phyloP scores from a whole-genome alignment of 2,888 invertebrate genomes.

The Syrista parreyssii region DNA sequence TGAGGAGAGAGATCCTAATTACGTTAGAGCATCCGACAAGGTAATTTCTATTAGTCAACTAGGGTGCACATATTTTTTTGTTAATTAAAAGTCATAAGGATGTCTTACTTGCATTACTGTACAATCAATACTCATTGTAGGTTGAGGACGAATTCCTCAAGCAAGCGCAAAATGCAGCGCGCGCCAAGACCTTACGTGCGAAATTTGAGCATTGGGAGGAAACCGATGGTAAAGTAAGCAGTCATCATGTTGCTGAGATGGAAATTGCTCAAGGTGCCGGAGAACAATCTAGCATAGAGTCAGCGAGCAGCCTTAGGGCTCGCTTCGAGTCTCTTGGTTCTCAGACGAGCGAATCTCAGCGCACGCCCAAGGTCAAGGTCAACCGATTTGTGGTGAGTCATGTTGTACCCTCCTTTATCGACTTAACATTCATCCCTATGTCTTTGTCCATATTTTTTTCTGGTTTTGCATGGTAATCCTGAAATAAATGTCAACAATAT shows the following conservation, averaged over 20 bases:
- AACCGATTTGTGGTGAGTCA: slow-evolving; percentile 92
- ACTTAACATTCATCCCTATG: slow-evolving; percentile 7
- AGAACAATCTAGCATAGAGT: slow-evolving; percentile 84
- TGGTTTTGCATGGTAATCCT: too few relatives aligned
- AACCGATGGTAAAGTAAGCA: slow-evolving; percentile 66
- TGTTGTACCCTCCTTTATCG: slow-evolving; percentile 31
- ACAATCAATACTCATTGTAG: slow-evolving; percentile 29
- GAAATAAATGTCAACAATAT: too few relatives aligned
- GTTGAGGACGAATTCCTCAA: slow-evolving; percentile 78
- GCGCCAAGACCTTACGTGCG: slow-evolving; percentile 85
- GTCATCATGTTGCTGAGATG: slow-evolving; percentile 62
- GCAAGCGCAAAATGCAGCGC: slow-evolving; percentile 82
- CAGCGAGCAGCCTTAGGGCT: slow-evolving; percentile 85
- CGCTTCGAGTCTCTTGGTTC: slow-evolving; percentile 88
- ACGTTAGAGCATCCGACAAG: slow-evolving; percentile 68
- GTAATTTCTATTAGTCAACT: slow-evolving; percentile 28
- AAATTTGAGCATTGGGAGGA: slow-evolving; percentile 92
- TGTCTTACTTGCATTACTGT: neutral
- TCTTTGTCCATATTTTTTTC: too few relatives aligned
- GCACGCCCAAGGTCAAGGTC: slow-evolving; percentile 74
- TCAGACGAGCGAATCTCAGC: slow-evolving; percentile 68
- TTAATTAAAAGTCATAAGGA: neutral
- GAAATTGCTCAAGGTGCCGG: slow-evolving; percentile 70
- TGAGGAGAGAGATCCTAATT: slow-evolving; percentile 63
- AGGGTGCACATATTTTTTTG: too few relatives aligned